These are phyloP conservation scores for Sebastes jordani DNA, from an alignment of 2,797 vertebrate genomes.

Conservation along the genomic window DNA sequence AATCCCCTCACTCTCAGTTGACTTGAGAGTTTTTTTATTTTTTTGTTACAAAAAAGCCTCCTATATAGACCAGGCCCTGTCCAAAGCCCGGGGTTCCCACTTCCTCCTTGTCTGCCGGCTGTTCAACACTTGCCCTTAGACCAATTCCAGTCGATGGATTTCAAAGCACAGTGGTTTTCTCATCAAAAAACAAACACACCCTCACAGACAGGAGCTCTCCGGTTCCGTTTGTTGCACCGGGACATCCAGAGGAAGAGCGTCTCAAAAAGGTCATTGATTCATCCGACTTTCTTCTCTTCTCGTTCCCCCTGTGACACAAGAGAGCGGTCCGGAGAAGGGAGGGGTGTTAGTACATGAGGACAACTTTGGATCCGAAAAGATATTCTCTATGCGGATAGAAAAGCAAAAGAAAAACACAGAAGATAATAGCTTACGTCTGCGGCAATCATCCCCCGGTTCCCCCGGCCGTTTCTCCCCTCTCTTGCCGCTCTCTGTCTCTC, in stretches of 20 bases:
- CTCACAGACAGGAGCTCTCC: conserved; percentile 9
- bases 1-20: not conserved
- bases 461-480: conserved; percentile 74
- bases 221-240: conserved; percentile 47
- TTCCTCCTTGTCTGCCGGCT: conserved; percentile 80
- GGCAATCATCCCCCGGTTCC: conserved; percentile 63
- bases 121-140: conserved; percentile 68
- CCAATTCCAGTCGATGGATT: conserved; percentile 49
- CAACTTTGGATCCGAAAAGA: conserved; percentile 79
- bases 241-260: conserved; percentile 60
- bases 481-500: conserved; percentile 65
- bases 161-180: conserved; percentile 26
- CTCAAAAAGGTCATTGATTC: conserved; percentile 84
- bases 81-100: conserved; percentile 75
- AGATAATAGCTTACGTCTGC: conserved; percentile 65
- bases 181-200: not conserved
- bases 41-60: not conserved
- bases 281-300: conserved; percentile 78
- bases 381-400: not conserved
- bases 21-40: not conserved
- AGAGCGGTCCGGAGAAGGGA: conserved; percentile 82
- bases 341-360: conserved; percentile 80
- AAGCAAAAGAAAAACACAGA: not conserved
- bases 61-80: conserved; percentile 72
- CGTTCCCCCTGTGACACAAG: conserved; percentile 82